Evolutionary conservation across 2,888 invertebrate genomes (phyloP), one percentile per base, ranked within the genome.

Genomic region (Pecten maximus): DNA sequence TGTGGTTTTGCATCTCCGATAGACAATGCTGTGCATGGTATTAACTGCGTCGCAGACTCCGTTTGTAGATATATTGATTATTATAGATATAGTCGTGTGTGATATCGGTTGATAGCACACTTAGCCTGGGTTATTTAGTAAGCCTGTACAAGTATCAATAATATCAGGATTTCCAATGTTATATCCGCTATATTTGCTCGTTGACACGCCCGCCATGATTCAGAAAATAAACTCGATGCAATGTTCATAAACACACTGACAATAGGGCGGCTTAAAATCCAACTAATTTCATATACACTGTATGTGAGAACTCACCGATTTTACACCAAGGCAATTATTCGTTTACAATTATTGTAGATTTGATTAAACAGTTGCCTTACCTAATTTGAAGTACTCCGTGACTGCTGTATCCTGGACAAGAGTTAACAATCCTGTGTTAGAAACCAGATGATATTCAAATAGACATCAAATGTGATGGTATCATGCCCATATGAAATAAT

Each of bases 371-470:
- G 0, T 35, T 23, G 19, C 10, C 74, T 74, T 74, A 74, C 74
- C 74, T 74, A 74, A 35, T 74, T 23, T 74, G 28, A 74, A 74
- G 74, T 74, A 74, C 74, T 74, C 74, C 74, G 74, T 74, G 74
- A 35, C 35, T 28, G 74, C 74, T 74, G 28, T 28, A 35, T 35
- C 74, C 35, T 74, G 16, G 19, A 35, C 74, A 74, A 28, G 35
- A 35, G 16, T 35, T 28, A 35, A 35, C 10, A 35, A 35, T 4
- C 28, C 16, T 28, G 23, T 74, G 35, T 28, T 28, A 12, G 74
- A 35, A 74, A 28, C 28, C 74, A 74, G 35, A 8, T 35, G 28
- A 28, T 35, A 15, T 74, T 23, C 28, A 3, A 74, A 74, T 74
- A 35, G 0, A 2, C 74, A 6, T 35, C 35, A 12, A 74, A 10